A percentile compares a stretch with the other conserved stretches of the same genome.
Conservation (phyloP, 2,797 vertebrate species). For the Phoebastria nigripes region DNA sequence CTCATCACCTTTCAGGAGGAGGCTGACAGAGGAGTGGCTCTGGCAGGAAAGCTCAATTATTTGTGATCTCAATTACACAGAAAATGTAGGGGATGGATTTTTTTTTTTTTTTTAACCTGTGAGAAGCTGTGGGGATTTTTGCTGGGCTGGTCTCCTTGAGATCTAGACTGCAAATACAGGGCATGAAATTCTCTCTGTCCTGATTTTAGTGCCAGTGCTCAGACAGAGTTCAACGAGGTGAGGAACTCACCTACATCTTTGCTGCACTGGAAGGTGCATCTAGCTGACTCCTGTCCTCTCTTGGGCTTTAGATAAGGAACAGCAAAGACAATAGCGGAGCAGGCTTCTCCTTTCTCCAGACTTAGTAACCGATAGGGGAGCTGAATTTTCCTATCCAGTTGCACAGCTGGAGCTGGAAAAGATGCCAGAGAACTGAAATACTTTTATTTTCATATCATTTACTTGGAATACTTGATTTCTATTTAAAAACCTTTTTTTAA, state of each 20-base stretch:
- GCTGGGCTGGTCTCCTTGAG: not conserved
- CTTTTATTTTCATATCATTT: not conserved
- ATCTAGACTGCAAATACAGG: not conserved
- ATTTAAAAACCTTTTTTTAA: not conserved
- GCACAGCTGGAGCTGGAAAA: not conserved
- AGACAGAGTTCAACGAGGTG: not conserved
- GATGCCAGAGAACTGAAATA: not conserved
- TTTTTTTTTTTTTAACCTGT: not conserved
- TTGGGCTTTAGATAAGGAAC: not conserved
- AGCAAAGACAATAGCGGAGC: not conserved
- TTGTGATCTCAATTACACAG: not conserved
- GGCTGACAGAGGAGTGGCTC: not conserved
- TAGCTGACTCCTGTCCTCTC: not conserved
- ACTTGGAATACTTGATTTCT: not conserved
- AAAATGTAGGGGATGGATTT: not conserved
- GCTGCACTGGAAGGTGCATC: not conserved
- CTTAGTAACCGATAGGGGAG: not conserved
- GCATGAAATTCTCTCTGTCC: not conserved
- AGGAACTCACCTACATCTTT: not conserved
- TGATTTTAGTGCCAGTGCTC: not conserved
- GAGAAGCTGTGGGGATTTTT: not conserved
- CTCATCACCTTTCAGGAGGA: not conserved
- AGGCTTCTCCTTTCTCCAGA: not conserved
- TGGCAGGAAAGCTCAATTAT: not conserved
- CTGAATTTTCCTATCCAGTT: not conserved